Evolutionary conservation across 1,140 invertebrate genomes (phyloP), one percentile per base, ranked within the genome.

Genomic region (Tetramorium parvispinum): DNA sequence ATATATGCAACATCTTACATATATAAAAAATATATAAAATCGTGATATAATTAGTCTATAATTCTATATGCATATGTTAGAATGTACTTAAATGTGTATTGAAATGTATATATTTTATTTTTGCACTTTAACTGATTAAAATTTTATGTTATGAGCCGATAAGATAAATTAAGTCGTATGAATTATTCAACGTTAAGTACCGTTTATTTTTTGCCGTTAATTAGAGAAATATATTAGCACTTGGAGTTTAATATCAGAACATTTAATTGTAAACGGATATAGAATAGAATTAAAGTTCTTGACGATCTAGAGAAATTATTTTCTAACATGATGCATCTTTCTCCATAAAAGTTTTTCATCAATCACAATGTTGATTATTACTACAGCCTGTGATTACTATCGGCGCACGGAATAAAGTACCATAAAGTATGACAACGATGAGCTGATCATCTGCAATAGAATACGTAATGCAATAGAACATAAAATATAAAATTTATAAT

Each of bases 381-480:
- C 1, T 37, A 61, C 0, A 49, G 49, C 46, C 3, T 46, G 57
- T 21, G n/a, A 49, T 78, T 66, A 68, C 2, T 2, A 40, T 4
- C 21, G 40, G 3, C 13, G 32, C 6, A 13, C 11, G 40, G 78
- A 83, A 49, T 73, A 87, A 21, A 87, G 40, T n/a, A 87, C 49
- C 79, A 55, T 85, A 46, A 57, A 83, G 11, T 85, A 87, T 7
- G 85, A 87, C n/a, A 85, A 66, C 8, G 85, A 85, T 5, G 5
- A 1, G 3, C 24, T 85, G 40, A 51, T 6, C 2, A 87, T 59
- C 85, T 87, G 79, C 10, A 87, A 87, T 10, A 49, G 1, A 3
- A 57, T 4, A n/a, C 13, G 65, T 51, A 32, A 32, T 87, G 79
- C 10, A 87, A 87, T 10, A 49, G 1, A 3, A 57, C 13, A 27